Conservation (phyloP, 2,113 vertebrate genomes). For the Podarcis raffonei region DNA sequence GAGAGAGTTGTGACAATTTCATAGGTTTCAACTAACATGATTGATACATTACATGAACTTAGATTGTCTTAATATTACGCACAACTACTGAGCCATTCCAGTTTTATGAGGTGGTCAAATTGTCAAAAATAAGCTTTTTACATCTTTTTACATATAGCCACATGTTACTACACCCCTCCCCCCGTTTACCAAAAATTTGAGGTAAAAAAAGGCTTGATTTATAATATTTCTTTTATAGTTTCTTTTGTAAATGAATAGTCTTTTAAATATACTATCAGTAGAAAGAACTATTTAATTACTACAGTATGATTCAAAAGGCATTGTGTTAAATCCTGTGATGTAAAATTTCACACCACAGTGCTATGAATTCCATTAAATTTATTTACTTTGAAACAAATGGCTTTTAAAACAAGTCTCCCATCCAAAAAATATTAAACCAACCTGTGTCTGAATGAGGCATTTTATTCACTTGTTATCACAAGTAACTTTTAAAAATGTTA, state of each 20-base stretch:
- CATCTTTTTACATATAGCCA: not conserved
- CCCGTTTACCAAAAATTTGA: not conserved
- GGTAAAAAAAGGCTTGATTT: not conserved
- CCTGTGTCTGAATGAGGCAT: not conserved
- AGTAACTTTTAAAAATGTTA: not conserved
- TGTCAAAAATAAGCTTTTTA: constrained; percentile 12
- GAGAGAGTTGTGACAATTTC: not conserved
- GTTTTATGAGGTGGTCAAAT: not conserved
- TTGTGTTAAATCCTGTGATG: constrained; percentile 14
- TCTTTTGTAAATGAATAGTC: not conserved
- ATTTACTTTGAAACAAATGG: constrained; percentile 11
- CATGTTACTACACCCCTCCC: not conserved
- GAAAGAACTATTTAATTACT: constrained; percentile 7
- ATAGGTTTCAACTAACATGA: not conserved
- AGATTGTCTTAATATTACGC: fast-evolving
- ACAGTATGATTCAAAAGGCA: constrained; percentile 4
- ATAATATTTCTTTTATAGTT: not conserved
- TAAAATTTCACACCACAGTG: constrained; percentile 19
- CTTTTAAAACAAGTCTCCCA: not conserved
- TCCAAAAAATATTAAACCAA: not conserved
- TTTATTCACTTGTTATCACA: not conserved
- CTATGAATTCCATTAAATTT: constrained; percentile 23
- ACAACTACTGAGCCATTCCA: not conserved
- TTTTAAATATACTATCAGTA: not conserved
- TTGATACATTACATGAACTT: not conserved